Conservation (phyloP, 64 coral and sea anemone genomes). For the Pocillopora damicornis region DNA sequence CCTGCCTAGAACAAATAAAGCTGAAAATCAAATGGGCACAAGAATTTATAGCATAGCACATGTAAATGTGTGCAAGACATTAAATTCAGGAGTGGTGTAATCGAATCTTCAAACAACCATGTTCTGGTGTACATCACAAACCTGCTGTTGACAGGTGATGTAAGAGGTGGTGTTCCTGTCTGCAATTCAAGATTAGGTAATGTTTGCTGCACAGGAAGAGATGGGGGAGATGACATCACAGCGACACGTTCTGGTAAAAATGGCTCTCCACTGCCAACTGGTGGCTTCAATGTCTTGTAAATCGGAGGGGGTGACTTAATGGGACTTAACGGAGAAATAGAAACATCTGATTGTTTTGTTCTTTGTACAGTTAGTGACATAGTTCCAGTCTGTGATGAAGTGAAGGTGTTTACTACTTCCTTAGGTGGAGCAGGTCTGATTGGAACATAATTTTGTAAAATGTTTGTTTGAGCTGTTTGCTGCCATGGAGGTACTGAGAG, state of each 20-base stretch:
- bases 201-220: slow-evolving; percentile 41
- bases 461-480: not conserved
- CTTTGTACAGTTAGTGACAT: not conserved
- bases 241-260: slow-evolving; percentile 17
- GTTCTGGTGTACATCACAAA: not conserved
- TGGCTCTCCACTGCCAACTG: slow-evolving; percentile 5
- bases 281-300: slow-evolving; percentile 52
- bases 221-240: slow-evolving; percentile 36
- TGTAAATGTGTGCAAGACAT: no score
- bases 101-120: no score
- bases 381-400: not conserved
- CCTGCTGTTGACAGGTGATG: slow-evolving; percentile 7
- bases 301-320: slow-evolving; percentile 10
- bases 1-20: no score
- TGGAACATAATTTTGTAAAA: not conserved
- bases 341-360: slow-evolving; percentile 11
- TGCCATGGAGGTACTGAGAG: not conserved
- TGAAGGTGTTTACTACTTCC: not conserved
- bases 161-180: not conserved
- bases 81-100: no score
- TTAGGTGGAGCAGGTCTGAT: not conserved
- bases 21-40: no score
- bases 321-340: not conserved
- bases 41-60: no score
- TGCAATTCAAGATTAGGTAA: slow-evolving; percentile 1